A percentile compares a stretch with the other conserved stretches of the same genome.
These are phyloP conservation scores for Larimichthys polyactis DNA, from an alignment of 2,113 vertebrate genomes.

Conservation along the genomic window DNA sequence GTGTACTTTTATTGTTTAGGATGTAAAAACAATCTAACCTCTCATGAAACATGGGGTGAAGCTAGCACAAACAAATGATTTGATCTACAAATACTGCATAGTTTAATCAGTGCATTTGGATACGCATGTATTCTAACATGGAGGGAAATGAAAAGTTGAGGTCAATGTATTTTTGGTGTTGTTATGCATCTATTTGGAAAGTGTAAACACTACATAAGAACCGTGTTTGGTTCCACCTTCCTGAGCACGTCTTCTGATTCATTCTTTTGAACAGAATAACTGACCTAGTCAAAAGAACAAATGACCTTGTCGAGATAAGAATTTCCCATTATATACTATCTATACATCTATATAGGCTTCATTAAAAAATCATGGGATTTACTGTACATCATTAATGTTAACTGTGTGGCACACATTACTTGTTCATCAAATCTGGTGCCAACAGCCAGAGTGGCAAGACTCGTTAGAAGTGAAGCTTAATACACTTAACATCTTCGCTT, in stretches of 20 bases:
- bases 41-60: slow-evolving; percentile 31
- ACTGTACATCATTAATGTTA: slow-evolving; percentile 52
- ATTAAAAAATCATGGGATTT: slow-evolving; percentile 50
- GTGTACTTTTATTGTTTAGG: slow-evolving; percentile 59
- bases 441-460: slow-evolving; percentile 52
- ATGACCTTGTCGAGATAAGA: slow-evolving; percentile 61
- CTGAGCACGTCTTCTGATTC: slow-evolving; percentile 81
- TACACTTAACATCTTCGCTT: slow-evolving; percentile 43
- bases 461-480: slow-evolving; percentile 47
- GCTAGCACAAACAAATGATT: slow-evolving; percentile 59
- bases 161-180: slow-evolving; percentile 79
- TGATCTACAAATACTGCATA: slow-evolving; percentile 79
- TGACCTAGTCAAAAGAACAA: slow-evolving; percentile 66
- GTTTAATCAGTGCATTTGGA: slow-evolving; percentile 81
- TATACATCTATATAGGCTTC: slow-evolving; percentile 53
- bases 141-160: slow-evolving; percentile 63
- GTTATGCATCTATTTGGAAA: slow-evolving; percentile 80
- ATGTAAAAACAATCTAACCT: slow-evolving; percentile 42
- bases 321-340: slow-evolving; percentile 55
- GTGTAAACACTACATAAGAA: slow-evolving; percentile 82
- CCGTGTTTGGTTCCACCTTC: slow-evolving; percentile 76
- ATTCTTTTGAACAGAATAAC: slow-evolving; percentile 63
- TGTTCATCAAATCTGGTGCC: slow-evolving; percentile 56
- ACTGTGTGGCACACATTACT: slow-evolving; percentile 51
- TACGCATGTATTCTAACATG: slow-evolving; percentile 54